These are phyloP conservation scores for Anneissia japonica DNA, from an alignment of 35 echinoderm and acorn worm genomes.

Conservation along the genomic window DNA sequence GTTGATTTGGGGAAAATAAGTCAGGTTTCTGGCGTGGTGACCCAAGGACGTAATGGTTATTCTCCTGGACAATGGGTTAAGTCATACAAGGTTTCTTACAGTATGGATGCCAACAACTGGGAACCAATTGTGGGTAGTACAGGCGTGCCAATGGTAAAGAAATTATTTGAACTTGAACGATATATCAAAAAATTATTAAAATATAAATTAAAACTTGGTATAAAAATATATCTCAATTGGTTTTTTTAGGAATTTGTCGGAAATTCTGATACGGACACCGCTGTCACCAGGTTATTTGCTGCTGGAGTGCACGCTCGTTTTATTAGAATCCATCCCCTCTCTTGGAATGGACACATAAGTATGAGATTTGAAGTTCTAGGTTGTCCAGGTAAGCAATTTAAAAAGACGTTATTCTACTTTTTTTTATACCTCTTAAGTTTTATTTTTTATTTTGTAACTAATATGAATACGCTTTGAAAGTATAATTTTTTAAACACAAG, in stretches of 20 bases:
- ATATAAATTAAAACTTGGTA: no score
- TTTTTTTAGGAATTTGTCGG: neutral
- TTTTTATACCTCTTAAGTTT: no score
- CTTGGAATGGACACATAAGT: neutral
- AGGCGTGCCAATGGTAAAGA: neutral
- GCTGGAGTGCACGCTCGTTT: neutral
- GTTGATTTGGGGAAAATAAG: neutral
- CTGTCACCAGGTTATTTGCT: neutral
- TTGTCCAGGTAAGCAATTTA: neutral
- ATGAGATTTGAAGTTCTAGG: neutral
- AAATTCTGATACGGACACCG: neutral
- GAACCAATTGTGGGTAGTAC: neutral
- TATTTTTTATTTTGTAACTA: no score
- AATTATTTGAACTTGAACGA: no score
- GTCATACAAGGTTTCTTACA: neutral
- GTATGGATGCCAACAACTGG: neutral
- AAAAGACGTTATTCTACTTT: no score
- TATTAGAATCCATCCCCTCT: neutral
- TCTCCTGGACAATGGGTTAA: neutral
- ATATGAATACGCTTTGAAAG: no score
- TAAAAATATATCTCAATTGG: no score
- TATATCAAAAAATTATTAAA: no score
- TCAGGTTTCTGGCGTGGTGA: neutral
- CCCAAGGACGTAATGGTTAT: conserved; percentile 8
- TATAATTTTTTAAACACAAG: no score